A percentile compares a stretch with the other conserved stretches of the same genome.
These are phyloP conservation scores for Empidonax alnorum DNA, from an alignment of 2,113 vertebrate genomes.

Conservation along the genomic window DNA sequence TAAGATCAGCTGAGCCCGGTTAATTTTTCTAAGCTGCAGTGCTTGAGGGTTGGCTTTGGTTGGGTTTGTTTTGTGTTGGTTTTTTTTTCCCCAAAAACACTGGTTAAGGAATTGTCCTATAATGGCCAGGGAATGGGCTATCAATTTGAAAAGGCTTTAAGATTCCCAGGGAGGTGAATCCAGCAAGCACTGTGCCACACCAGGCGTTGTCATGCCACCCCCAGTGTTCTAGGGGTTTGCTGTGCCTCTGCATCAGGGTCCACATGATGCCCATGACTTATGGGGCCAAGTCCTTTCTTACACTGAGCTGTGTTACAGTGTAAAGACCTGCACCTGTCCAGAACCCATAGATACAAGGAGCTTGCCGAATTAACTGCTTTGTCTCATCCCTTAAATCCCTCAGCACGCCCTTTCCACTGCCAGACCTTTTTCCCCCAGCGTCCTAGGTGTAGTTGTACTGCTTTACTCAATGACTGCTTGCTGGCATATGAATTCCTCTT, in stretches of 20 bases:
- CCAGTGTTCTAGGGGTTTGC: rapidly evolving
- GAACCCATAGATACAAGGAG: rapidly evolving
- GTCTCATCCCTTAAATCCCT: background rate
- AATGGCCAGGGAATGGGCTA: background rate
- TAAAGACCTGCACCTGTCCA: background rate
- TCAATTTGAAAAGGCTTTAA: background rate
- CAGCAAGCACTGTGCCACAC: rapidly evolving
- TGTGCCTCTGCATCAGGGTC: rapidly evolving
- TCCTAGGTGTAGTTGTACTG: background rate
- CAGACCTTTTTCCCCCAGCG: background rate
- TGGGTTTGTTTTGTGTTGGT: background rate
- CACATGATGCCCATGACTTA: rapidly evolving
- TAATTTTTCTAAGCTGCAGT: background rate
- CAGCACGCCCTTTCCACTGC: background rate
- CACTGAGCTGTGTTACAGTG: rapidly evolving
- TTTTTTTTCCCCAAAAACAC: background rate
- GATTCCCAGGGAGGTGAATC: background rate
- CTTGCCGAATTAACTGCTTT: background rate
- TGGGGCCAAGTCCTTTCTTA: rapidly evolving
- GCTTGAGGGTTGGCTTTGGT: background rate
- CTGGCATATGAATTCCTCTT: background rate
- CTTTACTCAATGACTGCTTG: rapidly evolving
- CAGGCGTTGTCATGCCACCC: background rate
- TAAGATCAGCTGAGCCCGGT: background rate
- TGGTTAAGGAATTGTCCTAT: background rate